Conservation (phyloP, 1,140 invertebrate species). For the Aphelinus certus region DNA sequence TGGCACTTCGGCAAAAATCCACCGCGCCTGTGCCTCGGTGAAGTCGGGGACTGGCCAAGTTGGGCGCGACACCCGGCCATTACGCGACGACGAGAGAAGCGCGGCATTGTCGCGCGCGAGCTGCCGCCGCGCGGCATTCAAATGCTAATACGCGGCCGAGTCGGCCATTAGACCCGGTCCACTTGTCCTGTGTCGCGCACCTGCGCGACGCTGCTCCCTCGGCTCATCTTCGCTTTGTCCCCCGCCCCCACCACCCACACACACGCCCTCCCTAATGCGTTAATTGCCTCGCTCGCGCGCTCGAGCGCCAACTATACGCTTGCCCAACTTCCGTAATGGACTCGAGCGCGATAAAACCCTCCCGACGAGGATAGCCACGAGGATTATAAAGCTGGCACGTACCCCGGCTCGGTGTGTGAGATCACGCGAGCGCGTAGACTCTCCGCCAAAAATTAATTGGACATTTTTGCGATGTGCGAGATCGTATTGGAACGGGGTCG, state of each 20-base stretch:
- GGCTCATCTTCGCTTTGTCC: conserved; percentile 29
- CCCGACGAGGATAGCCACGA: too few relatives aligned
- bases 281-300: conserved; percentile 20
- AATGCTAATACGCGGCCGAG: conserved; percentile 44
- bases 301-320: not conserved
- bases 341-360: conserved; percentile 16
- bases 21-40: conserved; percentile 1
- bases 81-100: conserved; percentile 13
- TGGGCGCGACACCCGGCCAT: conserved; percentile 38
- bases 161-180: conserved; percentile 35
- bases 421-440: too few relatives aligned
- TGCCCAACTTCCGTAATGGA: conserved; percentile 26
- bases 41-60: not conserved
- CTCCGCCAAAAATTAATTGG: too few relatives aligned
- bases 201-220: too few relatives aligned
- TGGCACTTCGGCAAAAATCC: not conserved
- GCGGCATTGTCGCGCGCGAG: not conserved
- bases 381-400: too few relatives aligned
- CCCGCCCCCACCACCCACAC: too few relatives aligned
- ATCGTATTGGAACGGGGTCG: too few relatives aligned
- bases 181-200: not conserved
- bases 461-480: too few relatives aligned
- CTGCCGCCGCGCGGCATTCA: conserved; percentile 37
- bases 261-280: conserved; percentile 29
- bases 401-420: too few relatives aligned